Evolutionary conservation across 1,140 invertebrate species (phyloP).

Genomic region (Drosophila insularis): DNA sequence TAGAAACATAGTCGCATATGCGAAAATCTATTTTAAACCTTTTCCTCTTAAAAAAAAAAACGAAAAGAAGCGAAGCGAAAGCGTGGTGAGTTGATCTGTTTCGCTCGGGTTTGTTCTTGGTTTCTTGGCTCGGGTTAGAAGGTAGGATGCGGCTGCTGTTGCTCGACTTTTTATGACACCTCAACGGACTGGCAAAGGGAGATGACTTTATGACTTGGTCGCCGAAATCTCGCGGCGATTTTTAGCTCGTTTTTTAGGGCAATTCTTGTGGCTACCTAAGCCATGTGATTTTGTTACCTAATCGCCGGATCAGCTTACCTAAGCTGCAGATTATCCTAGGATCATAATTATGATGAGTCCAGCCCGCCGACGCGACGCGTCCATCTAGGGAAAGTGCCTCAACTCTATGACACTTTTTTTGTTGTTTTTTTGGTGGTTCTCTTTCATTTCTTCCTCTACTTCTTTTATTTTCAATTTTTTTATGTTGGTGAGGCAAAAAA

Average conservation of each 20-base stretch:
- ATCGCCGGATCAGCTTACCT: slow-evolving; percentile 76
- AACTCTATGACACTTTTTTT: slow-evolving; percentile 50
- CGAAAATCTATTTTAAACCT: slow-evolving; percentile 53
- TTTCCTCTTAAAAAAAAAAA: slow-evolving; percentile 64
- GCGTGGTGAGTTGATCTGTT: slow-evolving; percentile 31
- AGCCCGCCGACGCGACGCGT: slow-evolving; percentile 51
- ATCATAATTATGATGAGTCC: slow-evolving; percentile 77
- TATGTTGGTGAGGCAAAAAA: slow-evolving; percentile 57
- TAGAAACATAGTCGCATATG: slow-evolving; percentile 38
- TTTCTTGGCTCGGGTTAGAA: slow-evolving; percentile 49
- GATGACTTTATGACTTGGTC: slow-evolving; percentile 56
- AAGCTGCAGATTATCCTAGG: slow-evolving; percentile 79
- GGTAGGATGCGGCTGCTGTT: slow-evolving; percentile 29
- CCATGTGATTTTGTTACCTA: slow-evolving; percentile 73
- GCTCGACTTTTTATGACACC: slow-evolving; percentile 73
- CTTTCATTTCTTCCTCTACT: slow-evolving; percentile 11
- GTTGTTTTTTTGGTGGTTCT: neutral
- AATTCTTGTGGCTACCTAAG: slow-evolving; percentile 78
- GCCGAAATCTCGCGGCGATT: slow-evolving; percentile 11
- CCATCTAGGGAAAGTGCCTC: slow-evolving; percentile 11
- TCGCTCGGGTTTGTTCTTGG: slow-evolving; percentile 44
- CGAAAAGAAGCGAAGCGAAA: neutral
- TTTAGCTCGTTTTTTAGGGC: slow-evolving; percentile 62
- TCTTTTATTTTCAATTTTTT: neutral
- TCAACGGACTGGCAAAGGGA: neutral